Percentiles rank a stretch among this genome's conserved stretches.
phyloP scores from a whole-genome alignment of 2,113 vertebrate genomes.

The Microtus oregoni region DNA sequence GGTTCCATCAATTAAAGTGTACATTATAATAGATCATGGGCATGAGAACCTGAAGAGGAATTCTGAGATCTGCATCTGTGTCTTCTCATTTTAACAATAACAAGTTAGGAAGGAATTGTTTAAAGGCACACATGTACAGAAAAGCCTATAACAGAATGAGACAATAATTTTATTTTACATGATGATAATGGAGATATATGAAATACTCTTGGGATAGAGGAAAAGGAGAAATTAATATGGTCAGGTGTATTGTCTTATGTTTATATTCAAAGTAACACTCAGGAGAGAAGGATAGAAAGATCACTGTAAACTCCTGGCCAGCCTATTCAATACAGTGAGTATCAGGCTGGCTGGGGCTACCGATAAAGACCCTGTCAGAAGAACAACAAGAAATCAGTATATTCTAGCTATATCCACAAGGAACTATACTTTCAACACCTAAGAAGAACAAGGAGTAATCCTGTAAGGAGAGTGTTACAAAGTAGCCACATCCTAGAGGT shows the following conservation, averaged over 20 bases:
- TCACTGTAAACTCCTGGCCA: neutral
- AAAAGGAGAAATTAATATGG: neutral
- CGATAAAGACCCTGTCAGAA: neutral
- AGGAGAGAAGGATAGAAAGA: neutral
- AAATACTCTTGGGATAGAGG: neutral
- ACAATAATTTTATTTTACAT: neutral
- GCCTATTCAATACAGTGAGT: neutral
- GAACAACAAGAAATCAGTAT: neutral
- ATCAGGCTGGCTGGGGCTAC: neutral
- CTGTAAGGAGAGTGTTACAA: neutral
- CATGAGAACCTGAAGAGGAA: neutral
- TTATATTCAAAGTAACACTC: neutral
- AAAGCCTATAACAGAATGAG: neutral
- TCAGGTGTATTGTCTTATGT: neutral
- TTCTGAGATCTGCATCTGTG: conserved; percentile 24
- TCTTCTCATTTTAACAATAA: conserved; percentile 44
- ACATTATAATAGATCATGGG: neutral
- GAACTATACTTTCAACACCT: neutral
- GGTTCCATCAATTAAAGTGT: neutral
- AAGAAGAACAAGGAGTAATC: neutral
- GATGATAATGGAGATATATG: neutral
- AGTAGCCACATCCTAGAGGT: neutral
- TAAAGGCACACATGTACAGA: neutral
- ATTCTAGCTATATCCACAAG: neutral
- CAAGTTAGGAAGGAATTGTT: neutral